phyloP scores from a whole-genome alignment of 2,113 vertebrate species.

The Nothoprocta perdicaria region DNA sequence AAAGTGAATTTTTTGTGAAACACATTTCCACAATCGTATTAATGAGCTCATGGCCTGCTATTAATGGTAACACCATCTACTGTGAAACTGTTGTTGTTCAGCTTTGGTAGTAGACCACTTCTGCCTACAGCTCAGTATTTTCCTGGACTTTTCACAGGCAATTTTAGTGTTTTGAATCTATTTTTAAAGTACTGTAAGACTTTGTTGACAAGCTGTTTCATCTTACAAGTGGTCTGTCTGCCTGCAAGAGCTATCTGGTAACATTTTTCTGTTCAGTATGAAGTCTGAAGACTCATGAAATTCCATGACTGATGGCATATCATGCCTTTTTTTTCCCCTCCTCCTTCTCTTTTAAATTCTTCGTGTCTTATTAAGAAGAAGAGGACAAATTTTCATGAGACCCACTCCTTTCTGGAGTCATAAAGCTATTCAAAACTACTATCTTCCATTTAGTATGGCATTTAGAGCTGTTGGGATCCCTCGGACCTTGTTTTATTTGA shows the following conservation, averaged over 20 bases:
- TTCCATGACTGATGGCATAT: neutral
- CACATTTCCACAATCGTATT: neutral
- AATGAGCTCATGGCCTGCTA: neutral
- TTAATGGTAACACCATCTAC: neutral
- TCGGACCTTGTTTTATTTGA: neutral
- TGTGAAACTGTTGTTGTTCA: neutral
- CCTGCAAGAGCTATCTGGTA: neutral
- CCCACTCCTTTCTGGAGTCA: neutral
- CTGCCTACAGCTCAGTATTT: neutral
- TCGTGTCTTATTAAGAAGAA: neutral
- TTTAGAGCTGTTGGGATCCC: neutral
- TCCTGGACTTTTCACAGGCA: neutral
- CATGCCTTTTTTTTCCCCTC: no score
- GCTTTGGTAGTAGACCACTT: neutral
- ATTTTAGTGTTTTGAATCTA: neutral
- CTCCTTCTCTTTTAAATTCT: neutral
- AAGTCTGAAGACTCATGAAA: neutral
- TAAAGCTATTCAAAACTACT: neutral
- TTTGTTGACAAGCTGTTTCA: no score
- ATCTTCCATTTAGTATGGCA: neutral
- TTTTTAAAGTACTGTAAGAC: neutral
- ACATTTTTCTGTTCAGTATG: neutral
- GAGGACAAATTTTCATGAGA: neutral
- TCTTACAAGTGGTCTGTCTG: neutral
- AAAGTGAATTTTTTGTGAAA: neutral